Conservation (phyloP, 2,888 invertebrate species). For the Cheilosia scutellata region DNA sequence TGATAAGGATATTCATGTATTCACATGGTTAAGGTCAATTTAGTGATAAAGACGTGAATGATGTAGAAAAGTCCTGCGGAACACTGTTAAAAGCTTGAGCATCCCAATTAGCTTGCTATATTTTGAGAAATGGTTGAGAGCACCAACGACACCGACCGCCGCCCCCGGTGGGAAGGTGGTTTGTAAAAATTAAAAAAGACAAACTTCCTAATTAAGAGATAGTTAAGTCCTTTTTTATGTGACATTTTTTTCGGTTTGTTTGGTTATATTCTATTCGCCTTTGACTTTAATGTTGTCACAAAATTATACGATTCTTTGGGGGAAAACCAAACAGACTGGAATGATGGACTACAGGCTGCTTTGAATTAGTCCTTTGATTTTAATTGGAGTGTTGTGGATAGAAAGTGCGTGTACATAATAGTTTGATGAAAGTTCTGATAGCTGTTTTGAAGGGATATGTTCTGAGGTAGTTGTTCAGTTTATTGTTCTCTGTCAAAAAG, state of each 20-base stretch:
- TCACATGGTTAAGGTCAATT: constrained; percentile 58
- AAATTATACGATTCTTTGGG: constrained; percentile 5
- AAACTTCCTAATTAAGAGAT: constrained; percentile 63
- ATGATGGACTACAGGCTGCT: not conserved
- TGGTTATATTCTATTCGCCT: constrained; percentile 6
- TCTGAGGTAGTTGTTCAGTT: too few relatives aligned
- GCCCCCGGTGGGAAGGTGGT: constrained; percentile 4
- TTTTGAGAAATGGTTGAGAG: constrained; percentile 25
- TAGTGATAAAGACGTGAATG: constrained; percentile 50
- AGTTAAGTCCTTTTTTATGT: constrained; percentile 33
- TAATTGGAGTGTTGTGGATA: too few relatives aligned
- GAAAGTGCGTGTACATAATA: too few relatives aligned
- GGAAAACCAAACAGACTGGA: not conserved
- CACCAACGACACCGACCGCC: constrained; percentile 17
- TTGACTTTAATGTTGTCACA: constrained; percentile 24
- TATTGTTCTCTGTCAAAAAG: too few relatives aligned
- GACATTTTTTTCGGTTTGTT: not conserved
- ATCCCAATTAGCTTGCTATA: constrained; percentile 50
- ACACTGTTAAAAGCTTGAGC: constrained; percentile 37
- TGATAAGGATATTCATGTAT: constrained; percentile 27
- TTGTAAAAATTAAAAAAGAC: constrained; percentile 12
- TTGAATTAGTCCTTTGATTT: too few relatives aligned
- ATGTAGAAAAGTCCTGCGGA: constrained; percentile 37
- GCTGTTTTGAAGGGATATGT: too few relatives aligned
- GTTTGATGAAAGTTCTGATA: too few relatives aligned